Percentiles rank a stretch among this genome's conserved stretches.
Evolutionary conservation across 2,888 invertebrate genomes (phyloP).

Genomic region (Nyleta sp.): DNA sequence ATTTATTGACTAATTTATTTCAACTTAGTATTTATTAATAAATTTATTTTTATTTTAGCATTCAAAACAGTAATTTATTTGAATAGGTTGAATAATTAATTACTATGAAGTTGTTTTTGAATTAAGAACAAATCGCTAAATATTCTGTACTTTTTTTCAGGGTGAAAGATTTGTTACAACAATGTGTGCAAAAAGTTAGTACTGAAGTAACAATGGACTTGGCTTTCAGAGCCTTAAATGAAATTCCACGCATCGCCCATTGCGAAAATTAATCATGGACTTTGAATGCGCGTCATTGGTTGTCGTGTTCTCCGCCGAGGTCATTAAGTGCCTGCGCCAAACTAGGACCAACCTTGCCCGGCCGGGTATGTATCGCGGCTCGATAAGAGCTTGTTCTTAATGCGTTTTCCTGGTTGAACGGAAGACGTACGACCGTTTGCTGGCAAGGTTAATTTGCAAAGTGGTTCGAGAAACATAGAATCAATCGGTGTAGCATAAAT

Average conservation of each 20-base stretch:
- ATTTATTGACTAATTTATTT: no score
- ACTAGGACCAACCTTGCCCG: slow-evolving; percentile 40
- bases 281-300: slow-evolving; percentile 68
- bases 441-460: slow-evolving; percentile 56
- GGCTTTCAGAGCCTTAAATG: slow-evolving; percentile 8
- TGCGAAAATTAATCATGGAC: slow-evolving; percentile 71
- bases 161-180: no score
- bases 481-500: slow-evolving; percentile 58
- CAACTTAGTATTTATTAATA: no score
- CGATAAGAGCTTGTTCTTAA: slow-evolving; percentile 66
- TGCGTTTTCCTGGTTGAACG: slow-evolving; percentile 63
- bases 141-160: no score
- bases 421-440: slow-evolving; percentile 47
- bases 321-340: slow-evolving; percentile 56
- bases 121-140: no score
- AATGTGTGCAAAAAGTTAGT: no score
- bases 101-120: no score
- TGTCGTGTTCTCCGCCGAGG: slow-evolving; percentile 49
- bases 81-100: no score
- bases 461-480: slow-evolving; percentile 53
- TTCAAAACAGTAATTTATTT: no score
- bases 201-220: no score
- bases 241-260: slow-evolving; percentile 59
- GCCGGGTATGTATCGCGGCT: slow-evolving; percentile 18
- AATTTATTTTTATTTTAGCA: no score